Evolutionary conservation across 2,888 invertebrate species (phyloP).

Genomic region (Pseudanteris insignis): DNA sequence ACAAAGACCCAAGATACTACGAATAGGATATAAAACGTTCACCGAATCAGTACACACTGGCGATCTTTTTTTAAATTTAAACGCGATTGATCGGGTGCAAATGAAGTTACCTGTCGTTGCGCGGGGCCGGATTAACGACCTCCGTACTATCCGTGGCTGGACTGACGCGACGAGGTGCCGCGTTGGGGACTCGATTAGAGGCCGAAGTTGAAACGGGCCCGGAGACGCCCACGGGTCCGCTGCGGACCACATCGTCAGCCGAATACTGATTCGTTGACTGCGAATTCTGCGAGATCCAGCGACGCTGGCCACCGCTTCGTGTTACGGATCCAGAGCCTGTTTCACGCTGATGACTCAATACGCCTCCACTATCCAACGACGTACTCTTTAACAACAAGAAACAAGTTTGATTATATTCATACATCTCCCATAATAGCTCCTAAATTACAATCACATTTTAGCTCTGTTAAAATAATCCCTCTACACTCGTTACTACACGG

Average conservation of each 20-base stretch:
- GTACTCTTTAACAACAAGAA: slow-evolving; percentile 53
- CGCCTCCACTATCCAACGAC: slow-evolving; percentile 56
- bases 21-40: too few relatives aligned
- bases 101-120: slow-evolving; percentile 58
- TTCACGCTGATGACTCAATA: slow-evolving; percentile 58
- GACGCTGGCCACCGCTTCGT: slow-evolving; percentile 59
- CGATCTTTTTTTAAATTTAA: too few relatives aligned
- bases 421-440: too few relatives aligned
- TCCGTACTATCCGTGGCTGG: slow-evolving; percentile 67
- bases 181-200: slow-evolving; percentile 57
- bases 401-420: slow-evolving; percentile 11
- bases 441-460: too few relatives aligned
- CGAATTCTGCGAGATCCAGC: slow-evolving; percentile 59
- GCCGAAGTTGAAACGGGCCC: slow-evolving; percentile 64
- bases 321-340: slow-evolving; percentile 62
- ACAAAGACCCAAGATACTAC: too few relatives aligned
- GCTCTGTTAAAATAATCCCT: too few relatives aligned
- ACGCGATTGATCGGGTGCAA: too few relatives aligned
- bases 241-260: slow-evolving; percentile 53
- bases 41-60: too few relatives aligned
- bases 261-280: slow-evolving; percentile 57
- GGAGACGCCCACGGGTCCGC: slow-evolving; percentile 60
- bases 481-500: too few relatives aligned
- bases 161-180: slow-evolving; percentile 65
- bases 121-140: slow-evolving; percentile 52